phyloP scores from a whole-genome alignment of 2,113 vertebrate species.

The Daboia siamensis region DNA sequence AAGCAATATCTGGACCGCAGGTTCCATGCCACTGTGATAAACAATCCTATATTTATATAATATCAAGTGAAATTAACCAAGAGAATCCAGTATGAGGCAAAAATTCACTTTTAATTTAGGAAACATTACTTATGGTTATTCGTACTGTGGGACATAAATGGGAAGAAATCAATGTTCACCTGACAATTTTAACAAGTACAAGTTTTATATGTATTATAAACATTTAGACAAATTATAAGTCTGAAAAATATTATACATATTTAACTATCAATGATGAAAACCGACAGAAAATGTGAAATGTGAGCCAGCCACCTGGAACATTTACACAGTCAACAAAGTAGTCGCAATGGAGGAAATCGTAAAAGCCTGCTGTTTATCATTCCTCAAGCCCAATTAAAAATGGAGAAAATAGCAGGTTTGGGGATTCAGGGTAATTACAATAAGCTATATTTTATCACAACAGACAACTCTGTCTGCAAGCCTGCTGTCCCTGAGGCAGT shows the following conservation, averaged over 20 bases:
- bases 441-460: background rate
- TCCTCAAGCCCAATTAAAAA: background rate
- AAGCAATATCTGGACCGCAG: background rate
- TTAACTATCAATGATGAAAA: background rate
- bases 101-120: background rate
- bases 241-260: background rate
- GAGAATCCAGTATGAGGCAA: background rate
- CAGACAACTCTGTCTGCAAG: accelerated
- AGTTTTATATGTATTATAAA: background rate
- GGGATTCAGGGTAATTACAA: background rate
- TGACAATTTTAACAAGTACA: background rate
- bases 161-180: background rate
- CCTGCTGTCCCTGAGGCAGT: background rate
- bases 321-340: background rate
- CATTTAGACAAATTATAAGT: background rate
- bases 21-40: background rate
- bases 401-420: accelerated
- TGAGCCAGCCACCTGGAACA: background rate
- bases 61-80: background rate
- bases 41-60: background rate
- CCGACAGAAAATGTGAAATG: background rate
- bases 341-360: background rate
- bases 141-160: background rate
- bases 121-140: background rate
- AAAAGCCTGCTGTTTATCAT: background rate